Percentiles rank a stretch among this genome's conserved stretches.
Conservation (phyloP, 1,140 invertebrate species). For the Oscheius sp. region DNA sequence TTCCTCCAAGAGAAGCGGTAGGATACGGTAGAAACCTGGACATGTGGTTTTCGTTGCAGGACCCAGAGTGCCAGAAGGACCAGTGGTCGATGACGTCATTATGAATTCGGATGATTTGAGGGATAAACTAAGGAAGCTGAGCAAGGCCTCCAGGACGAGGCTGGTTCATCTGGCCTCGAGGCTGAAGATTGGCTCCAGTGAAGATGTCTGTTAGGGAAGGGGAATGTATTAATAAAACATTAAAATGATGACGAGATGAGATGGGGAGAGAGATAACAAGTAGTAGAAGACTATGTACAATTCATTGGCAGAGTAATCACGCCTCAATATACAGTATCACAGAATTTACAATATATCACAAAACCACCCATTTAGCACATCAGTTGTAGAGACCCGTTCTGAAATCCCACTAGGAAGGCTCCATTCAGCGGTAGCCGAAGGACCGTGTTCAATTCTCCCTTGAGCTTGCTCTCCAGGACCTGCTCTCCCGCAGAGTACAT, state of each 20-base stretch:
- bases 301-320: no score
- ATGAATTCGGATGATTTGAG: not conserved
- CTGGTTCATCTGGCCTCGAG: no score
- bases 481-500: not conserved
- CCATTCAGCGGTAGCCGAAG: constrained; percentile 22
- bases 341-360: no score
- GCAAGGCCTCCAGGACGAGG: no score
- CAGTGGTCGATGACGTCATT: not conserved
- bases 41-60: no score
- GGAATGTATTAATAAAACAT: no score
- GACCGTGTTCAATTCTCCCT: not conserved
- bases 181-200: no score
- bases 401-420: constrained; percentile 17
- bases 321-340: no score
- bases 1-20: not conserved
- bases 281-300: no score
- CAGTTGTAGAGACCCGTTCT: constrained; percentile 14
- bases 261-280: not conserved
- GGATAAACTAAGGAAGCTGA: not conserved
- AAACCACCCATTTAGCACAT: constrained; percentile 36
- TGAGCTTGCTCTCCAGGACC: constrained; percentile 11
- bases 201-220: no score
- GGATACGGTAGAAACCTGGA: no score
- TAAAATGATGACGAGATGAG: no score
- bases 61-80: not conserved